phyloP scores from a whole-genome alignment of 2,113 vertebrate species.

The Charina bottae region DNA sequence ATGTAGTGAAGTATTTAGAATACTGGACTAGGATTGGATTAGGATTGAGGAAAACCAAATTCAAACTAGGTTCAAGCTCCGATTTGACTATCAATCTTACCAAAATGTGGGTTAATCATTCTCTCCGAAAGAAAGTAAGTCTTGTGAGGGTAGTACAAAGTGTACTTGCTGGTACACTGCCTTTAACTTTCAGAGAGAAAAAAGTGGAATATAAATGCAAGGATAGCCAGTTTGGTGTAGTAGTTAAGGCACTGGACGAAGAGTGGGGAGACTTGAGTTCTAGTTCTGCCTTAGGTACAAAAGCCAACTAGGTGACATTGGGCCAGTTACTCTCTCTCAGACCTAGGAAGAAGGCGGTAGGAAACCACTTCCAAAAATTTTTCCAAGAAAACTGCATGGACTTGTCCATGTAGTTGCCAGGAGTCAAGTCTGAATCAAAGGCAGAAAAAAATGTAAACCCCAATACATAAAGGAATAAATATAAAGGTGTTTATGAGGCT shows the following conservation, averaged over 20 bases:
- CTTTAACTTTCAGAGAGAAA: background rate
- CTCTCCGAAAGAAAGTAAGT: background rate
- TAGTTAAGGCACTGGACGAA: background rate
- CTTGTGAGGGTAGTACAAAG: background rate
- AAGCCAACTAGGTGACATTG: background rate
- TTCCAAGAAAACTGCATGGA: background rate
- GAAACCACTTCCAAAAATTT: background rate
- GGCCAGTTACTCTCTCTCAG: background rate
- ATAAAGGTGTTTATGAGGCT: background rate
- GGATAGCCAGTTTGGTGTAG: background rate
- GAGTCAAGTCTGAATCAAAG: background rate
- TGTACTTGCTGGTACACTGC: background rate
- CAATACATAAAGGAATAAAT: background rate
- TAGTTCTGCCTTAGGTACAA: background rate
- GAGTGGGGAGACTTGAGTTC: background rate
- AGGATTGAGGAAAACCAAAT: background rate
- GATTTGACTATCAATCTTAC: background rate
- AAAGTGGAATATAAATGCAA: background rate
- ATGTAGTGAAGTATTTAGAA: background rate
- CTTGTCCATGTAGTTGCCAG: background rate
- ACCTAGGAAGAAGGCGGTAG: background rate
- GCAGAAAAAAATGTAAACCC: background rate
- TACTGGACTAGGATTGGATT: background rate
- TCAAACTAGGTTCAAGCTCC: background rate
- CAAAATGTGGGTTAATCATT: background rate